These are phyloP conservation scores for Eristalis intricaria DNA, from an alignment of 2,888 invertebrate species.

Conservation along the genomic window DNA sequence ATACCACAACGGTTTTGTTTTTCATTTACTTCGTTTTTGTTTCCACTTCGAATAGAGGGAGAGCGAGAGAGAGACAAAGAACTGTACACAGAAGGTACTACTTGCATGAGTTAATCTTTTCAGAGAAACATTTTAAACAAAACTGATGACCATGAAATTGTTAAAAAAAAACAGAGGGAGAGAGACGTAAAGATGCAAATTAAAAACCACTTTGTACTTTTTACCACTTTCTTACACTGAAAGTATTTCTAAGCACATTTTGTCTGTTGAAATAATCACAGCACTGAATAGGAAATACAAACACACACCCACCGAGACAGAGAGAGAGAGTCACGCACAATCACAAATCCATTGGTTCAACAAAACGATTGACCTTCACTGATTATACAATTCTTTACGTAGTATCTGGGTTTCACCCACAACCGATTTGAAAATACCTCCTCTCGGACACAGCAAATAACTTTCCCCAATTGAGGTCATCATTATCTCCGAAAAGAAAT, in stretches of 20 bases:
- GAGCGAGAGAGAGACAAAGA: background rate
- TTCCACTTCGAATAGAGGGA: no score
- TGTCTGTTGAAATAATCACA: background rate
- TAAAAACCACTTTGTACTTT: background rate
- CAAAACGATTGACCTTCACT: background rate
- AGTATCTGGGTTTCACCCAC: slow-evolving; percentile 5
- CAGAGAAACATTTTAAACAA: background rate
- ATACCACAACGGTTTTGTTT: background rate
- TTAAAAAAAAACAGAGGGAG: background rate
- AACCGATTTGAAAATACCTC: background rate
- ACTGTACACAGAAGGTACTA: background rate
- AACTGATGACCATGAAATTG: background rate
- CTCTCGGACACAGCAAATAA: background rate
- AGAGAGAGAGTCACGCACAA: background rate
- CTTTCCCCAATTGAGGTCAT: slow-evolving; percentile 8
- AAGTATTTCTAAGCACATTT: background rate
- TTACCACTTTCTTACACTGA: background rate
- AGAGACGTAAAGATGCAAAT: background rate
- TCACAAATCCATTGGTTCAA: background rate
- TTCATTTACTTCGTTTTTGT: background rate
- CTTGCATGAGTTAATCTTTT: background rate
- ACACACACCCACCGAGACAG: background rate
- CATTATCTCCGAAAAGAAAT: slow-evolving; percentile 16
- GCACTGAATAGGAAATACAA: background rate
- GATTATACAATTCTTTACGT: slow-evolving; percentile 28